Conservation (phyloP, 2,113 vertebrate genomes). For the Tamias sibiricus region DNA sequence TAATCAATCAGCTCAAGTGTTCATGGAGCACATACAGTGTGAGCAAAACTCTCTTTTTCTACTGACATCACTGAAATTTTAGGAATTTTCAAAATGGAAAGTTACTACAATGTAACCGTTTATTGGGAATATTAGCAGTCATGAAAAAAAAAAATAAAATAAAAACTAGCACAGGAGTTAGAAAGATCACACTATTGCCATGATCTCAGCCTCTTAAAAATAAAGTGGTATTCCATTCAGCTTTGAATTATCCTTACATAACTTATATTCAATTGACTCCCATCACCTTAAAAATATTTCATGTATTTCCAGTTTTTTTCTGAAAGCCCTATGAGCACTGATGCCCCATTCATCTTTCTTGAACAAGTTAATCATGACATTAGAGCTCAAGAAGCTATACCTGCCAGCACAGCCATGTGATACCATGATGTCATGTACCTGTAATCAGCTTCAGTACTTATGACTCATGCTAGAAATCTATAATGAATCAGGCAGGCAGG, state of each 20-base stretch:
- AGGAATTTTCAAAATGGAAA: slow-evolving; percentile 28
- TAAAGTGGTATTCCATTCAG: background rate
- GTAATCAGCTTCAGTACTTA: background rate
- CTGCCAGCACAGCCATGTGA: background rate
- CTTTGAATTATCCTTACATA: background rate
- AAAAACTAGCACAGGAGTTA: background rate
- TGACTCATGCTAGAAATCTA: slow-evolving; percentile 25
- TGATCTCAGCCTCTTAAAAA: background rate
- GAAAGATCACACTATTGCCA: background rate
- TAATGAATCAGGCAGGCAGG: background rate
- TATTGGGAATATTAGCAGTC: background rate
- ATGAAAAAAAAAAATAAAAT: background rate
- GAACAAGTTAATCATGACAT: slow-evolving; percentile 10
- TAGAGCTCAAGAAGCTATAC: background rate
- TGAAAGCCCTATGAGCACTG: background rate
- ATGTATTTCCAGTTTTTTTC: background rate
- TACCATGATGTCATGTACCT: background rate
- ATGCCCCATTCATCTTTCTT: background rate
- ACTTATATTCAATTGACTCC: background rate
- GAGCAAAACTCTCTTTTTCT: background rate
- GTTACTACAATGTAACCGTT: background rate
- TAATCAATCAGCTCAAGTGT: background rate
- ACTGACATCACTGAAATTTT: background rate
- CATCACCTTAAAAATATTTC: background rate
- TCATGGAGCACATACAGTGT: rapidly evolving